These are phyloP conservation scores for Rhegmatorhina hoffmannsi DNA, from an alignment of 2,113 vertebrate genomes.

Conservation along the genomic window DNA sequence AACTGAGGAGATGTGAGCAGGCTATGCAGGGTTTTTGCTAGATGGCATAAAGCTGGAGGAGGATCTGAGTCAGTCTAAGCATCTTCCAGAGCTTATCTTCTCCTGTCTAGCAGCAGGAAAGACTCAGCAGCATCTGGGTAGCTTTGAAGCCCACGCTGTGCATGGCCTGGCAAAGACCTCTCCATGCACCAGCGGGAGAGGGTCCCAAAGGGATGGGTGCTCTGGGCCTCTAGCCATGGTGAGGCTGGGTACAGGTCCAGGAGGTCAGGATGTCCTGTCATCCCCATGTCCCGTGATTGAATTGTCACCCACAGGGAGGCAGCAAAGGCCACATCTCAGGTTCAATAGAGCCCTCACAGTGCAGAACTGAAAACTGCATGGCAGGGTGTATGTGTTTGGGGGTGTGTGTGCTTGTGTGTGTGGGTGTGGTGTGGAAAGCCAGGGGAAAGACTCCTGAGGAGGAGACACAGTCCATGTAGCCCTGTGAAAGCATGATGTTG, in stretches of 20 bases:
- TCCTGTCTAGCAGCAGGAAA: background rate
- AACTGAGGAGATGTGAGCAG: background rate
- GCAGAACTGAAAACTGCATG: background rate
- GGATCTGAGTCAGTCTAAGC: background rate
- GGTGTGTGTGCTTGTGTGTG: background rate
- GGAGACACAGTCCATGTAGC: background rate
- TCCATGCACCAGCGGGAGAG: background rate
- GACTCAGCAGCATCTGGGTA: background rate
- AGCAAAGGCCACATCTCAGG: background rate
- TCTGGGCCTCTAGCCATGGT: background rate
- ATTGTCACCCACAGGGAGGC: conserved; percentile 30
- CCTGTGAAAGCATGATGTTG: background rate
- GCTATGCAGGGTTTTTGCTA: background rate
- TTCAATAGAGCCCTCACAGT: background rate
- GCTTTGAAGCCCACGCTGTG: background rate
- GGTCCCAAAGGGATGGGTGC: background rate
- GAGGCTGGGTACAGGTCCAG: background rate
- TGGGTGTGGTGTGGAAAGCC: background rate
- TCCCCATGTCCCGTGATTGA: background rate
- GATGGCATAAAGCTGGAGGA: background rate
- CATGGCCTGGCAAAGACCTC: background rate
- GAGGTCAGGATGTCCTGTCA: background rate
- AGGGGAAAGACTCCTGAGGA: background rate
- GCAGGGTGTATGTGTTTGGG: background rate
- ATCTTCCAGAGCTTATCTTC: background rate